Conservation (phyloP, 2,113 vertebrate genomes). For the Equus przewalskii region DNA sequence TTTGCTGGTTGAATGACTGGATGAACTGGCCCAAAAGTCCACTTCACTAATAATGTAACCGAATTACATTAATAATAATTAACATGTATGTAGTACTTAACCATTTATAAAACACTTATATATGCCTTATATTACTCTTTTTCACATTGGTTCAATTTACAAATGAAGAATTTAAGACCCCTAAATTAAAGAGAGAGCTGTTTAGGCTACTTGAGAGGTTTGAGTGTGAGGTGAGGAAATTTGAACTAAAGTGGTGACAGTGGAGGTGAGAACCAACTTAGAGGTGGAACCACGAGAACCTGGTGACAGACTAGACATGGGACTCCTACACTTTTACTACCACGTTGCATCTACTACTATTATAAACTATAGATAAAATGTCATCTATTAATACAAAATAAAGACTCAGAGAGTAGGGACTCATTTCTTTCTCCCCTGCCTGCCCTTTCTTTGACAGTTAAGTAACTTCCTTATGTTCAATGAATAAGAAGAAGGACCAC, state of each 20-base stretch:
- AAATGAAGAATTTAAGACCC: background rate
- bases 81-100: background rate
- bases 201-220: background rate
- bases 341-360: background rate
- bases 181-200: background rate
- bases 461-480: background rate
- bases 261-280: background rate
- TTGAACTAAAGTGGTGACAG: background rate
- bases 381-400: background rate
- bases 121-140: background rate
- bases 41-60: background rate
- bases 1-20: background rate
- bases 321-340: background rate
- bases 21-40: background rate
- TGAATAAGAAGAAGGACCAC: background rate
- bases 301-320: background rate
- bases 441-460: background rate
- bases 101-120: conserved; percentile 3
- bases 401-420: background rate
- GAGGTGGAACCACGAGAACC: background rate
- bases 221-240: too few relatives aligned
- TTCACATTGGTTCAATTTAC: background rate
- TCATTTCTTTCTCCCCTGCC: background rate
- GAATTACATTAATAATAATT: background rate
- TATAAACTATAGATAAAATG: background rate